These are phyloP conservation scores for Danio kyathit DNA, from an alignment of 2,797 vertebrate genomes.

Conservation along the genomic window DNA sequence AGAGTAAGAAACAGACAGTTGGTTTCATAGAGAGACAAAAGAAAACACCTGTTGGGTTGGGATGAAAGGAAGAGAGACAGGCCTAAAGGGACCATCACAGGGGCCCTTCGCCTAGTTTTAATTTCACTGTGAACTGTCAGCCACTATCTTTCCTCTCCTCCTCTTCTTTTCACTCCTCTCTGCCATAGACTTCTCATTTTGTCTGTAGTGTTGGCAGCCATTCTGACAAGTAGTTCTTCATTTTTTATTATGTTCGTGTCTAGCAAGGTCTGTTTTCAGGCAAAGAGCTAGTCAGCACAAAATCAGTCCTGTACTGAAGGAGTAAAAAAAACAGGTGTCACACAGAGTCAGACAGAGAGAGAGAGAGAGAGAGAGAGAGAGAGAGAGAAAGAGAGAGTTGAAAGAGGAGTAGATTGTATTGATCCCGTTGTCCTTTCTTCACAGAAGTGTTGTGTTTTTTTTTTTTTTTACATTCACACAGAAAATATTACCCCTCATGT, in stretches of 20 bases:
- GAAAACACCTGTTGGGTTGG: constrained; percentile 90
- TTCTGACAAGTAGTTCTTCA: constrained; percentile 96
- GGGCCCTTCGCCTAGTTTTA: constrained; percentile 77
- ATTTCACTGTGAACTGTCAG: constrained; percentile 78
- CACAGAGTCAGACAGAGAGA: constrained; percentile 77
- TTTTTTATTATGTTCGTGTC: constrained; percentile 98
- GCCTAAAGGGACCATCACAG: constrained; percentile 78
- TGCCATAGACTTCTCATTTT: constrained; percentile 64
- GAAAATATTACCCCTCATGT: neutral
- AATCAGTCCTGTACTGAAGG: constrained; percentile 88
- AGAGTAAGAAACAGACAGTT: constrained; percentile 64
- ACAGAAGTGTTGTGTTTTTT: constrained; percentile 79
- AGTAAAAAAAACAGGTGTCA: constrained; percentile 93
- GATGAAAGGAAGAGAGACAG: constrained; percentile 60
- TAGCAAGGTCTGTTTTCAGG: constrained; percentile 91
- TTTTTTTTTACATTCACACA: neutral
- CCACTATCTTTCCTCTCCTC: constrained; percentile 63
- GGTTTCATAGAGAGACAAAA: constrained; percentile 72
- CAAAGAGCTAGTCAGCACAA: constrained; percentile 92
- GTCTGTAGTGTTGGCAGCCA: constrained; percentile 83
- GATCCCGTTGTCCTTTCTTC: constrained; percentile 91
- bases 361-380: constrained; percentile 83
- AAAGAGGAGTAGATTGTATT: constrained; percentile 86
- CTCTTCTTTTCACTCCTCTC: constrained; percentile 61
- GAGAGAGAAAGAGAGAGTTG: constrained; percentile 79